Percentiles rank a stretch among this genome's conserved stretches.
phyloP scores from a whole-genome alignment of 2,888 invertebrate species.

The Vesta saturnalis region DNA sequence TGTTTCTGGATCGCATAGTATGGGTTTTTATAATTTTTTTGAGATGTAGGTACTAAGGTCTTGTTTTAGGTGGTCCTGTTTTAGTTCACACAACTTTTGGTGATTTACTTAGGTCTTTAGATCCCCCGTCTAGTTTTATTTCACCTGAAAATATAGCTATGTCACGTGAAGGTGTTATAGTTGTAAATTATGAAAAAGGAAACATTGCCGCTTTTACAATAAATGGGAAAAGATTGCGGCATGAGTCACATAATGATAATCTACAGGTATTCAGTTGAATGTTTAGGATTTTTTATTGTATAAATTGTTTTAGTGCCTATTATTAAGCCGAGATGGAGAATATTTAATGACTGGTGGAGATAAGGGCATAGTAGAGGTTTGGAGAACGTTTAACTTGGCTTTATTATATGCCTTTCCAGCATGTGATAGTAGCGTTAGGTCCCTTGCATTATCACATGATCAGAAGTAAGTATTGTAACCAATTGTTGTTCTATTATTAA shows the following conservation, averaged over 20 bases:
- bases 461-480: conserved; percentile 83
- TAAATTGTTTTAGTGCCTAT: conserved; percentile 75
- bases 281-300: background rate
- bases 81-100: conserved; percentile 98
- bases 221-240: conserved; percentile 88
- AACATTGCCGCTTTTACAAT: conserved; percentile 94
- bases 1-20: conserved; percentile 87
- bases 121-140: conserved; percentile 78
- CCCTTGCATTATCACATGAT: conserved; percentile 96
- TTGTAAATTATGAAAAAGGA: conserved; percentile 92
- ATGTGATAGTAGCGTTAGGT: conserved; percentile 93
- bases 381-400: conserved; percentile 97
- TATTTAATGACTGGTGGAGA: conserved; percentile 98
- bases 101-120: conserved; percentile 91
- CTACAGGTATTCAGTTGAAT: conserved; percentile 77
- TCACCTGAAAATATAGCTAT: conserved; percentile 90
- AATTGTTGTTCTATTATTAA: background rate
- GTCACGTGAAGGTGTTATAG: conserved; percentile 95
- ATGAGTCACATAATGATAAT: conserved; percentile 94
- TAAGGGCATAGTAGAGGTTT: conserved; percentile 97
- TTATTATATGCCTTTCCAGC: conserved; percentile 98
- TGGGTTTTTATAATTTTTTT: conserved; percentile 51
- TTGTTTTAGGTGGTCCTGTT: conserved; percentile 85
- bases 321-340: conserved; percentile 97
- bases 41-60: background rate